Base-by-base conservation (phyloP, 2,888 invertebrate species). In the Drosophila longiperda region DNA sequence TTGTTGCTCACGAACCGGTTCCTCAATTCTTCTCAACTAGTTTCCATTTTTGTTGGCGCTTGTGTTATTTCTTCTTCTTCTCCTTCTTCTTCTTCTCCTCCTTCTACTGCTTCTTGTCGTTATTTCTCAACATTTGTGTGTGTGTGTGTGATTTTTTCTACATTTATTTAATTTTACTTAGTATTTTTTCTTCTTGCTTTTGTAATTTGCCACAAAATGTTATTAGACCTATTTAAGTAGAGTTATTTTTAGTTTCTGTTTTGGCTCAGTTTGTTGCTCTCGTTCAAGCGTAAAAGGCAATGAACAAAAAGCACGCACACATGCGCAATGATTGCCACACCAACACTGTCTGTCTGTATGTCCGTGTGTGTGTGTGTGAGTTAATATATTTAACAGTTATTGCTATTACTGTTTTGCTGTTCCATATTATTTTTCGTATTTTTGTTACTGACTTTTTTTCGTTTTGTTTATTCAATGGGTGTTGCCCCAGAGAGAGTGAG, bases 351-450 rank as follows among this genome's bases (percentile, higher is more conserved):
- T 55, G 42, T 57, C 34, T 81, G 26, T 61, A 7, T 45, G 45
- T 61, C 7, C 38, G 45, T 60, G 40, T 78, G 48, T 59, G 59
- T 53, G 66, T 64, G 66, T 71, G 29, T 60, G 77, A 73, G 75
- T 82, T 84, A 78, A 85, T 89, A 82, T 66, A 75, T 80, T 87
- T 86, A 86, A 86, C 86, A 75, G 89, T 89, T 86, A 78, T 81
- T 74, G 26, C 52, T 45, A 34, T 34, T 33, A 67, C 55, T 40
- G n/a, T 38, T 34, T 67, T 38, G 67, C 32, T 66, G 59, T 58
- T 58, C 69, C 29, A 60, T 48, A 68, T 77, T 58, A 66, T 80
- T 66, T 82, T 74, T 72, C 55, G 65, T 64, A 29, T 63, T 42
- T 66, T 38, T 80, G 72, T 83, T 73, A 69, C 66, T 76, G 69